Percentiles rank a stretch among this genome's conserved stretches.
Conservation (phyloP, 2,888 invertebrate species). For the Kryphioiulus occultus region DNA sequence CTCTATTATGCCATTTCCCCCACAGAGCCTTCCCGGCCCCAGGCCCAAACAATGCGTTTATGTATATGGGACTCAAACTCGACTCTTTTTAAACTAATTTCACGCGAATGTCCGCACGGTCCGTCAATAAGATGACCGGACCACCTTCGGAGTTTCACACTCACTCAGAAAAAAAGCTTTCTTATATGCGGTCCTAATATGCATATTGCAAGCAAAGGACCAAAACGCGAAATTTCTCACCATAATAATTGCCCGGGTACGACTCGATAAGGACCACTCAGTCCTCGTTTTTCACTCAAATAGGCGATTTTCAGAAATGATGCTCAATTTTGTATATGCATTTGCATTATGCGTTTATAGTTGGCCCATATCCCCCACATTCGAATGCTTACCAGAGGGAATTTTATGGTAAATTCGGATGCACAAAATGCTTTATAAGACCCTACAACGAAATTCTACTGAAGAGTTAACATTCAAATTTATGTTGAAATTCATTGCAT, state of each 20-base stretch:
- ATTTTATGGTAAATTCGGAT: background rate
- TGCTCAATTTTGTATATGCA: background rate
- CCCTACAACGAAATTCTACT: too few species aligned
- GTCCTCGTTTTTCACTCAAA: background rate
- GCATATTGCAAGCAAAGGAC: background rate
- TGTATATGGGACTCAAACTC: background rate
- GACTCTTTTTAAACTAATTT: background rate
- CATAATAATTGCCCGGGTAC: background rate
- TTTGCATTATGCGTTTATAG: background rate
- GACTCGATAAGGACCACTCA: background rate
- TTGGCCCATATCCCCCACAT: background rate
- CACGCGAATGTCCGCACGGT: background rate
- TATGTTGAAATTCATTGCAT: too few species aligned
- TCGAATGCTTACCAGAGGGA: background rate
- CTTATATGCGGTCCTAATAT: background rate
- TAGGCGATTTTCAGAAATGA: background rate
- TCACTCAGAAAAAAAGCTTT: background rate
- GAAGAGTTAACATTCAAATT: background rate
- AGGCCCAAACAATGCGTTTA: background rate
- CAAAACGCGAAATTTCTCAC: background rate
- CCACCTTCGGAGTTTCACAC: slow-evolving; percentile 31
- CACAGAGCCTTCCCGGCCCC: background rate
- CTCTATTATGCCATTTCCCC: background rate
- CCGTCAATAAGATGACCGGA: slow-evolving; percentile 33
- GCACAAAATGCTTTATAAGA: background rate